Conservation (phyloP, 2,888 invertebrate genomes). For the Macrophya alboannulata region DNA sequence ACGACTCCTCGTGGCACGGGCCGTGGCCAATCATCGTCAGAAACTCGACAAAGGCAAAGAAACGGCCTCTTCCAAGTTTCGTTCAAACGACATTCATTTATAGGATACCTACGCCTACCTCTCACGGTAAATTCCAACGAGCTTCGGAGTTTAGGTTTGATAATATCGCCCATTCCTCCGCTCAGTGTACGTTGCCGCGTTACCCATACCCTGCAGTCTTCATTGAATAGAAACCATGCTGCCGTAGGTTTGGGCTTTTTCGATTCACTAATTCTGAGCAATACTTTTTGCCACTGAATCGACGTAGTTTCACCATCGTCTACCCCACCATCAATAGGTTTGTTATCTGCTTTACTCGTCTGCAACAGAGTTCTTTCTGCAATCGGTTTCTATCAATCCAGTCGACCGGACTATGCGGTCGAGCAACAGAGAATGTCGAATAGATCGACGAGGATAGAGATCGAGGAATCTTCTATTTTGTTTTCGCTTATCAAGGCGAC, state of each 20-base stretch:
- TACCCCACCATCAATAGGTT: constrained; percentile 64
- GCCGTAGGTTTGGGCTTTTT: not conserved
- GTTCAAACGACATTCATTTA: constrained; percentile 38
- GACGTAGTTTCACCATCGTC: not conserved
- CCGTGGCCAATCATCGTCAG: constrained; percentile 51
- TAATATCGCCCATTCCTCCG: constrained; percentile 14
- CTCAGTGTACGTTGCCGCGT: not conserved
- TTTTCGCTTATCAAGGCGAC: constrained; percentile 72
- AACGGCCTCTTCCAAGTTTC: constrained; percentile 28
- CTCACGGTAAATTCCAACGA: constrained; percentile 39
- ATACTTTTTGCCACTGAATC: constrained; percentile 49
- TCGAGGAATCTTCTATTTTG: constrained; percentile 67
- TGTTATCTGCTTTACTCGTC: constrained; percentile 72
- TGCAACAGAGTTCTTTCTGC: constrained; percentile 70
- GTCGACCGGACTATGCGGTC: constrained; percentile 61
- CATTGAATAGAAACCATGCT: not conserved
- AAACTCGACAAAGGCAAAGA: constrained; percentile 42
- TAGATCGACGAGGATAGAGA: constrained; percentile 58
- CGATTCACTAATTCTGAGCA: constrained; percentile 47
- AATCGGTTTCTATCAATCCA: constrained; percentile 74
- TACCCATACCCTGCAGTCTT: not conserved
- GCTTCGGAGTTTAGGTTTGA: constrained; percentile 26
- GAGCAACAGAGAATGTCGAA: constrained; percentile 37
- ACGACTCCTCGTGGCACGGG: constrained; percentile 36
- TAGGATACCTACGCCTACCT: constrained; percentile 39